Evolutionary conservation across 2,113 vertebrate genomes (phyloP), one percentile per base, ranked within the genome.

Genomic region (Sialia sialis): DNA sequence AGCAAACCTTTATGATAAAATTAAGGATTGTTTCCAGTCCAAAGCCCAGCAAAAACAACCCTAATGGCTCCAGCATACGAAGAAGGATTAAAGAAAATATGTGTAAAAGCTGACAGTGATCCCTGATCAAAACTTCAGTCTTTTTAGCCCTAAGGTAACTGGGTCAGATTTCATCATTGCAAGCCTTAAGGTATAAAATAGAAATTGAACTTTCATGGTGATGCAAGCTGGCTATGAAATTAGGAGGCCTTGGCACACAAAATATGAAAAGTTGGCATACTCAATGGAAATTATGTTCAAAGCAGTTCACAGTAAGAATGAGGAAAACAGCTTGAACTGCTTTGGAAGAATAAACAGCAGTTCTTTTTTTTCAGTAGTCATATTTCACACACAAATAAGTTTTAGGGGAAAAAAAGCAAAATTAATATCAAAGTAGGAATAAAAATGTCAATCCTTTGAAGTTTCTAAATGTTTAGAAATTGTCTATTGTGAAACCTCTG

Each of bases 151-250:
- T 69, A 91, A 94, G 83, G 94, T 87, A 91, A 93, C 67, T 6
- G 58, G 96, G 66, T 97, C 76, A 63, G 43, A 81, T 97, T 98
- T 97, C 96, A 96, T 94, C 91, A 93, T 72, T 90, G 39, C 96
- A 94, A 95, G 93, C 67, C 86, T 91, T 70, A 81, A 81, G 58
- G 62, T 75, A 96, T 90, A 96, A 96, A 96, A 84, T 25, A 96
- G 81, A 94, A 97, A 95, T 88, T 93, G 96, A 94, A 93, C 78
- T 96, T 95, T 69, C 73, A 46, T 78, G 67, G 90, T 95, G 96
- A 97, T 97, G 92, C 91, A 97, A 96, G 86, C 84, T 98, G 96
- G 81, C 96, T 97, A 97, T 96, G 96, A 97, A 97, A 95, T 97
- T 87, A 96, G 81, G 43, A 96, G 89, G 59, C 30, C 70, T 97